Evolutionary conservation across 2,888 invertebrate species (phyloP).

Genomic region (Aspidiotus rigidus): DNA sequence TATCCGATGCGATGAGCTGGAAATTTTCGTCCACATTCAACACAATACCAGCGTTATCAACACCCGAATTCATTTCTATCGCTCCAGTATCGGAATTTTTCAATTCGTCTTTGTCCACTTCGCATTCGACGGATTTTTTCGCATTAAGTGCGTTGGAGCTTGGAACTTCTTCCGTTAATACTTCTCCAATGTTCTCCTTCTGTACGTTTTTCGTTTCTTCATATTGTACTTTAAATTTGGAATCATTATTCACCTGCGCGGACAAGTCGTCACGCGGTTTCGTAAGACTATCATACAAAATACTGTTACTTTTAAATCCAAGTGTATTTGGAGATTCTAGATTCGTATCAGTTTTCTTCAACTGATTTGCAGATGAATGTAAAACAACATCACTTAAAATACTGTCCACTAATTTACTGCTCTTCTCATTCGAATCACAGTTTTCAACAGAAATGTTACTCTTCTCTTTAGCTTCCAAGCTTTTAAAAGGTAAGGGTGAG

Average conservation of each 20-base stretch:
- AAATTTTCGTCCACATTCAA: conserved; percentile 19
- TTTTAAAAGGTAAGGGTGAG: background rate
- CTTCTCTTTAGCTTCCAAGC: background rate
- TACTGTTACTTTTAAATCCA: conserved; percentile 11
- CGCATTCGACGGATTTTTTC: background rate
- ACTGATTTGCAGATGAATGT: background rate
- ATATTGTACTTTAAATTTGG: no score
- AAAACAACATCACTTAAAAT: conserved; percentile 13
- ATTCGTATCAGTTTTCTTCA: background rate
- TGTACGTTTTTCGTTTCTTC: no score
- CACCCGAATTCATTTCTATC: background rate
- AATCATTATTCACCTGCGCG: no score
- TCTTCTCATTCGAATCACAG: background rate
- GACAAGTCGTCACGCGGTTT: background rate
- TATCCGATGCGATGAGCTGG: conserved; percentile 11
- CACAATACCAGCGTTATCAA: conserved; percentile 1
- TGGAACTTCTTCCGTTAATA: background rate
- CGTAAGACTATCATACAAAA: conserved; percentile 24
- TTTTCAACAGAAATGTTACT: no score
- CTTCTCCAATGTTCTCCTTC: no score
- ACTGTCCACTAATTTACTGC: conserved; percentile 7
- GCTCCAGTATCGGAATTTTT: background rate
- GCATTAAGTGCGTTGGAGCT: background rate
- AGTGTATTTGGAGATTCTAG: background rate
- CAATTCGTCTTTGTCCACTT: background rate